Base-by-base conservation (phyloP, 2,113 vertebrate genomes). In the Oncorhynchus tshawytscha region DNA sequence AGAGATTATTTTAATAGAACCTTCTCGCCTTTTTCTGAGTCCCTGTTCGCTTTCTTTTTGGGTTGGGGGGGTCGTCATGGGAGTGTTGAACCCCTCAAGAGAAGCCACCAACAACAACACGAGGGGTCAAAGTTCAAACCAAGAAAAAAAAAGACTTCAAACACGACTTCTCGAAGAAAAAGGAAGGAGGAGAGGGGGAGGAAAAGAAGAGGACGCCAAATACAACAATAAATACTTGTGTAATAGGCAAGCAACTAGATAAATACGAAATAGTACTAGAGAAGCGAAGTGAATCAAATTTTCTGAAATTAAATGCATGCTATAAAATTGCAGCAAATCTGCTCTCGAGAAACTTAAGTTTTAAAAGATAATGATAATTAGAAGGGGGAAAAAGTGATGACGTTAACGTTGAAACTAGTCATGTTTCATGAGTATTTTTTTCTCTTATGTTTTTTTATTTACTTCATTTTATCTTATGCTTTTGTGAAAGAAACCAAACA, bases 261-360 rank as follows among this genome's bases (percentile, higher is more conserved):
- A 84, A 89, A 90, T 80, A 88, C 78, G 84, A 90, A 86, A 91
- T 88, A 89, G 84, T 86, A 84, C 82, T 79, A 88, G 87, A 92
- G 86, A 92, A 89, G 87, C 86, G 86, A 88, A 88, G 89, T 90
- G 90, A 92, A 89, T 94, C 87, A 89, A 83, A 85, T 87, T 86
- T 89, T 91, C 91, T 92, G 85, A 91, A 92, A 92, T 89, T 88
- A 91, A 94, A 88, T 93, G 93, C 93, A 94, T 94, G 93, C 92
- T 92, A 92, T 89, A 87, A 90, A 93, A 92, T 91, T 91, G 90
- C 92, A 91, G 91, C 88, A 89, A 91, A 90, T 88, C 90, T 94
- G 91, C 91, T 93, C 90, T 91, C 90, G 88, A 90, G 82, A 92
- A 92, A 91, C 89, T 90, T 92, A 91, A 84, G 86, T 93, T 93